Evolutionary conservation across 2,888 invertebrate genomes (phyloP), one percentile per base, ranked within the genome.

Genomic region (Epinotia nisella): DNA sequence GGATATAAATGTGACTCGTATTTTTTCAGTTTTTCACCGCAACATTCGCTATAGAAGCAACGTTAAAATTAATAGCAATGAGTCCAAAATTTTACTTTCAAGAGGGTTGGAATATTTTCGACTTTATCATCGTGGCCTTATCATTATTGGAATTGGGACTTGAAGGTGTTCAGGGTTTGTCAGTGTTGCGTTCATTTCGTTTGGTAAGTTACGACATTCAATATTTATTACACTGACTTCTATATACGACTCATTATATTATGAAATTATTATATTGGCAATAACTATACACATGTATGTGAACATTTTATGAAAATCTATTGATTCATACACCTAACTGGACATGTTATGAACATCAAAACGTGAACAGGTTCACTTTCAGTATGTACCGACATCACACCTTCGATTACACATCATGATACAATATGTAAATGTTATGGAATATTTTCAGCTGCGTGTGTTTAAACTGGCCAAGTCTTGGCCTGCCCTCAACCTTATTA

Each of bases 51-150:
- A 97, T 98, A 87, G 99, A 99, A 95, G 98, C 98, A 49, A 96
- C 96, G 77, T 94, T 98, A 92, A 99, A 99, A 92, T 94, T 99
- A 83, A 96, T 98, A 87, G 99, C 99, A 67, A 98, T 99, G 97
- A 98, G 98, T 93, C 98, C 99, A 75, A 97, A 98, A 89, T 98
- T 95, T 94, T 99, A 99, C 94, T 98, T 99, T 94, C 98, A 98
- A 95, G 98, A 98, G 91, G 98, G 98, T 80, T 99, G 99, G 99
- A 99, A 99, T 93, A 98, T 98, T 87, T 99, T 99, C 93, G 99
- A 99, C 95, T 98, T 99, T 92, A 97, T 99, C 85, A 99, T 99
- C 90, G 99, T 99, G 86, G 96, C 98, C 79, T 95, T 99, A 85
- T 99, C 99, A 82, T 94, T 99, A 80, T 94, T 99, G 86, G 99